Evolutionary conservation across 1,140 invertebrate genomes (phyloP).

Genomic region (Saccostrea glomerata): DNA sequence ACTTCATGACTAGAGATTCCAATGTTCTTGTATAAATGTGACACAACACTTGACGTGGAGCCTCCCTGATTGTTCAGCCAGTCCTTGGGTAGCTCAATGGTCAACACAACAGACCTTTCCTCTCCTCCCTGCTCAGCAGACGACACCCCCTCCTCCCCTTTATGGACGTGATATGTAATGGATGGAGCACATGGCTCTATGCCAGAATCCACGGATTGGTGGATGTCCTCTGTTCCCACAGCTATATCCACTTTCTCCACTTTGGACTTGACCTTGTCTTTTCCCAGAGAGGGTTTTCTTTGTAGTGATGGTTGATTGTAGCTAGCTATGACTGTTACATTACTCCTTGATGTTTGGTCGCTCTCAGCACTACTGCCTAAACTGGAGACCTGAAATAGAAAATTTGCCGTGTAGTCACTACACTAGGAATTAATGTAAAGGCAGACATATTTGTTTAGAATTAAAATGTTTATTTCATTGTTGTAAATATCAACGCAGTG

Average conservation of each 20-base stretch:
- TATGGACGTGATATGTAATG: slow-evolving; percentile 42
- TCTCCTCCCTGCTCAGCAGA: slow-evolving; percentile 41
- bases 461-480: too few relatives aligned
- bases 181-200: slow-evolving; percentile 16
- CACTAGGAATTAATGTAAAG: too few relatives aligned
- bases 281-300: slow-evolving; percentile 29
- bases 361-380: slow-evolving; percentile 67
- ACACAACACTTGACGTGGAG: slow-evolving; percentile 43
- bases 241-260: slow-evolving; percentile 44
- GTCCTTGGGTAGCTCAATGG: slow-evolving; percentile 53
- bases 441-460: too few relatives aligned
- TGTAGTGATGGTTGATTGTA: slow-evolving; percentile 39
- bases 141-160: slow-evolving; percentile 8
- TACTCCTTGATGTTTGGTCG: slow-evolving; percentile 59
- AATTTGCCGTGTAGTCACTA: too few relatives aligned
- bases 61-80: slow-evolving; percentile 48
- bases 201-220: slow-evolving; percentile 29
- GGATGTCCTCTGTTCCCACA: slow-evolving; percentile 47
- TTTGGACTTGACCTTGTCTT: background rate
- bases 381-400: slow-evolving; percentile 51
- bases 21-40: slow-evolving; percentile 53
- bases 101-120: slow-evolving; percentile 52
- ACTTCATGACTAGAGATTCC: slow-evolving; percentile 24
- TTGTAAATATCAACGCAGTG: too few relatives aligned
- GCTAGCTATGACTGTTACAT: slow-evolving; percentile 48